Evolutionary conservation across 1,140 invertebrate species (phyloP).

Genomic region (Diuraphis noxia): DNA sequence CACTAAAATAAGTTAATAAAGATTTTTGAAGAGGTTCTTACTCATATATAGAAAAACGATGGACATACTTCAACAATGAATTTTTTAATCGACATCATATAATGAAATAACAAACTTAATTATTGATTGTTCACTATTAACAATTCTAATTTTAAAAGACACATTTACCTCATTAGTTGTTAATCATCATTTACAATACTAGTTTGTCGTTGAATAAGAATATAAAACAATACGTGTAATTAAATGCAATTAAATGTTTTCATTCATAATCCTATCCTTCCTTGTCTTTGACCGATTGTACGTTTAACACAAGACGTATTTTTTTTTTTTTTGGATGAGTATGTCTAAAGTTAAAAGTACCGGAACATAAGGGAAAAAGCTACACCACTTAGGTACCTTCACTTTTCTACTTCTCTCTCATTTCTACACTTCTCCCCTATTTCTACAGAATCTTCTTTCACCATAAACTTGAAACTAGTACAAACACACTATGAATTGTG

Average conservation of each 20-base stretch:
- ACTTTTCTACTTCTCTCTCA: background rate
- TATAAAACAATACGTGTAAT: background rate
- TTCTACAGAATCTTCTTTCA: background rate
- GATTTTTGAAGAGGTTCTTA: too few relatives aligned
- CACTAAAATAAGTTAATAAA: too few relatives aligned
- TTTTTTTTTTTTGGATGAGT: background rate
- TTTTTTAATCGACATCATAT: background rate
- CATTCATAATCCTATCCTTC: background rate
- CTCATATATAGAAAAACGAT: background rate
- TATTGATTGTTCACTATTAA: background rate
- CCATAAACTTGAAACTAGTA: background rate
- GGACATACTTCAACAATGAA: background rate
- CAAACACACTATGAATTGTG: background rate
- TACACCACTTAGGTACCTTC: conserved; percentile 31
- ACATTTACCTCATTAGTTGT: background rate
- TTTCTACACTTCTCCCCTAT: too few relatives aligned
- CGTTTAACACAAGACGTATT: background rate
- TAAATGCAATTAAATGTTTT: background rate
- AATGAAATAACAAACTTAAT: background rate
- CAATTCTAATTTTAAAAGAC: background rate
- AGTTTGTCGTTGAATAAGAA: background rate
- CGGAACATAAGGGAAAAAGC: conserved; percentile 20
- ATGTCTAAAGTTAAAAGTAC: conserved; percentile 30
- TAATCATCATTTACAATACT: background rate
- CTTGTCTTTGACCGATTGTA: conserved; percentile 15